Evolutionary conservation across 2,113 vertebrate species (phyloP).

Genomic region (Odontesthes bonariensis): DNA sequence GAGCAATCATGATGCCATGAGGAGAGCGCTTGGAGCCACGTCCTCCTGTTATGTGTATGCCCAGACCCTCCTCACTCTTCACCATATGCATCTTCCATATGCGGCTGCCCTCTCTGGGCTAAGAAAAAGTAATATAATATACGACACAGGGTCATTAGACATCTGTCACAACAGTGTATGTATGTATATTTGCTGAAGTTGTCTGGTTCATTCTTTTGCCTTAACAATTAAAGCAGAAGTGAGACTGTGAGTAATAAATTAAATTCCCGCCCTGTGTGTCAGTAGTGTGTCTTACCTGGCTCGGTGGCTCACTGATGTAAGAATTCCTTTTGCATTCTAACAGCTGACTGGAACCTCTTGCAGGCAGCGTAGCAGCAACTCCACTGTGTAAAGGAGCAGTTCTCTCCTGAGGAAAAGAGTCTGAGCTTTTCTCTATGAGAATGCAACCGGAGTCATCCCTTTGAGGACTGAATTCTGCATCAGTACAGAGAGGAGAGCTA

Average conservation of each 20-base stretch:
- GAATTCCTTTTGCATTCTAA: slow-evolving; percentile 82
- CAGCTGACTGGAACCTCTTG: slow-evolving; percentile 71
- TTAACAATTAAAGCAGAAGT: too few relatives aligned
- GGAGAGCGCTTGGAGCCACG: slow-evolving; percentile 93
- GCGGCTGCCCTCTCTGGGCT: slow-evolving; percentile 88
- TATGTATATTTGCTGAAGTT: too few relatives aligned
- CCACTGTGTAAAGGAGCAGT: slow-evolving; percentile 57
- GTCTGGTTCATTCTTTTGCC: too few relatives aligned
- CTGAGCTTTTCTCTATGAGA: slow-evolving; percentile 54
- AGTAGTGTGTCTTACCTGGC: slow-evolving; percentile 84
- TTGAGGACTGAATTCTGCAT: slow-evolving; percentile 71
- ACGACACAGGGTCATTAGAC: too few relatives aligned
- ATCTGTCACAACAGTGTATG: too few relatives aligned
- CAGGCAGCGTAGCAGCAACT: slow-evolving; percentile 59
- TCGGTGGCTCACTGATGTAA: slow-evolving; percentile 78
- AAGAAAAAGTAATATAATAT: too few relatives aligned
- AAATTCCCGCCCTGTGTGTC: not conserved
- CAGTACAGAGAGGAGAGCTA: slow-evolving; percentile 63
- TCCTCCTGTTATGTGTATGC: slow-evolving; percentile 96
- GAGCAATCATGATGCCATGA: slow-evolving; percentile 92
- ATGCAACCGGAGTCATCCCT: slow-evolving; percentile 55
- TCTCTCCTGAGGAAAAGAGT: not conserved
- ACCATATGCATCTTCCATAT: slow-evolving; percentile 99
- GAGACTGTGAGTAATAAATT: too few relatives aligned
- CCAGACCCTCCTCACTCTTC: slow-evolving; percentile 92